These are phyloP conservation scores for Miichthys miiuy DNA, from an alignment of 2,797 vertebrate genomes.

Conservation along the genomic window DNA sequence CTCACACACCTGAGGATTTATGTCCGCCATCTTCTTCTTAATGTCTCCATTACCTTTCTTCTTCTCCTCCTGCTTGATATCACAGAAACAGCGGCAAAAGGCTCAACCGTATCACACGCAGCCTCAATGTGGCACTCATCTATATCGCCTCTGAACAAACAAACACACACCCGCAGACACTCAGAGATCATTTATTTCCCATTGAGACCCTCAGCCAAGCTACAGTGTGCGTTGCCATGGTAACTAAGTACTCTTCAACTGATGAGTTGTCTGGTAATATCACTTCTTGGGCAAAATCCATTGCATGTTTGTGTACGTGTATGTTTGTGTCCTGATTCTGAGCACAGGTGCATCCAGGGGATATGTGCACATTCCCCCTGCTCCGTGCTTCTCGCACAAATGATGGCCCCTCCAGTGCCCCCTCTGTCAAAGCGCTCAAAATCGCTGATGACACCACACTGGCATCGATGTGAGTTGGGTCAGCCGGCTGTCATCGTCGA, in stretches of 20 bases:
- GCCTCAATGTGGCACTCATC: constrained; percentile 12
- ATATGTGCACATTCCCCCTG: neutral
- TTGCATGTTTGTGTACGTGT: constrained; percentile 38
- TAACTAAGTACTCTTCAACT: constrained; percentile 62
- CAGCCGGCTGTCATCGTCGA: constrained; percentile 44
- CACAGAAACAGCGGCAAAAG: constrained; percentile 19
- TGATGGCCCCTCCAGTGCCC: constrained; percentile 21
- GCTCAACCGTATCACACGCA: neutral
- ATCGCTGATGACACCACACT: constrained; percentile 39
- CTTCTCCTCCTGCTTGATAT: neutral
- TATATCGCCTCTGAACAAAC: constrained; percentile 36
- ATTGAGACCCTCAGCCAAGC: constrained; percentile 31
- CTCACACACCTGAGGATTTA: constrained; percentile 2
- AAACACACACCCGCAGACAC: constrained; percentile 17
- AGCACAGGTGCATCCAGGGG: constrained; percentile 41
- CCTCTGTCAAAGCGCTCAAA: constrained; percentile 44
- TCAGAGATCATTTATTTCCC: constrained; percentile 38
- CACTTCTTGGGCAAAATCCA: constrained; percentile 34
- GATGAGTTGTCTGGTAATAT: constrained; percentile 44
- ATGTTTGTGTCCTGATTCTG: constrained; percentile 37
- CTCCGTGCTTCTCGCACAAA: constrained; percentile 21
- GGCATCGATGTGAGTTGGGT: constrained; percentile 31
- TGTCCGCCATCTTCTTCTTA: neutral
- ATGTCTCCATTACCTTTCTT: neutral
- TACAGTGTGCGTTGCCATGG: constrained; percentile 48